A percentile compares a stretch with the other conserved stretches of the same genome.
These are phyloP conservation scores for Ceratina australensis DNA, from an alignment of 1,140 invertebrate genomes.

Conservation along the genomic window DNA sequence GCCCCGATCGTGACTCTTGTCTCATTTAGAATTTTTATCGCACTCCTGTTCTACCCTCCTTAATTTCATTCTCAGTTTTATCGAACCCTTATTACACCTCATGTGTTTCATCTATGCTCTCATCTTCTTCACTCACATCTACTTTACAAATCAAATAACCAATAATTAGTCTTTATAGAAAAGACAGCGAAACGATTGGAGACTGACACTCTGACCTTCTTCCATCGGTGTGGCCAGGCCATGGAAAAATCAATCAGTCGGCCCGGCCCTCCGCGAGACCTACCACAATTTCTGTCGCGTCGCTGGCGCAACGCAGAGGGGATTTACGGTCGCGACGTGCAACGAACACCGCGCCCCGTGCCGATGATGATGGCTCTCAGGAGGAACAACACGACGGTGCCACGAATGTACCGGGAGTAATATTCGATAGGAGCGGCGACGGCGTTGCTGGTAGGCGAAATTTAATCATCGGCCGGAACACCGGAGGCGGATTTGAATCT, in stretches of 20 bases:
- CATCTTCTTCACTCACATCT: no score
- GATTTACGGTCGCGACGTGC: conserved; percentile 50
- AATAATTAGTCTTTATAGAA: no score
- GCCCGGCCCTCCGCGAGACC: neutral
- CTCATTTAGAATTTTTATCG: no score
- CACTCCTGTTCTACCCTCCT: no score
- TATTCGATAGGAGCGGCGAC: conserved; percentile 39
- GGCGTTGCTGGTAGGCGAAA: conserved; percentile 42
- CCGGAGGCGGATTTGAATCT: conserved; percentile 54
- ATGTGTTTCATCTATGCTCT: no score
- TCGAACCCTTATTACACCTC: no score
- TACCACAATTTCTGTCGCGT: conserved; percentile 20
- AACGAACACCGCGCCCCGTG: conserved; percentile 26
- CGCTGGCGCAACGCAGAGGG: neutral
- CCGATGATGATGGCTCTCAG: conserved; percentile 57
- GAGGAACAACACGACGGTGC: conserved; percentile 46
- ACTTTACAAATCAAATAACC: no score
- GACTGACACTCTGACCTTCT: neutral
- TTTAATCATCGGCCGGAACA: conserved; percentile 59
- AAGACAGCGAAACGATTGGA: no score
- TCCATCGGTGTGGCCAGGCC: neutral
- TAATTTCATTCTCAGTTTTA: no score
- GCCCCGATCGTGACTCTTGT: no score
- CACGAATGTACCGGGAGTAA: conserved; percentile 39
- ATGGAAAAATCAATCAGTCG: conserved; percentile 23